Evolutionary conservation across 53 echinoderm and acorn worm genomes (phyloP), one percentile per base, ranked within the genome.

Genomic region (Mesocentrotus franciscanus): DNA sequence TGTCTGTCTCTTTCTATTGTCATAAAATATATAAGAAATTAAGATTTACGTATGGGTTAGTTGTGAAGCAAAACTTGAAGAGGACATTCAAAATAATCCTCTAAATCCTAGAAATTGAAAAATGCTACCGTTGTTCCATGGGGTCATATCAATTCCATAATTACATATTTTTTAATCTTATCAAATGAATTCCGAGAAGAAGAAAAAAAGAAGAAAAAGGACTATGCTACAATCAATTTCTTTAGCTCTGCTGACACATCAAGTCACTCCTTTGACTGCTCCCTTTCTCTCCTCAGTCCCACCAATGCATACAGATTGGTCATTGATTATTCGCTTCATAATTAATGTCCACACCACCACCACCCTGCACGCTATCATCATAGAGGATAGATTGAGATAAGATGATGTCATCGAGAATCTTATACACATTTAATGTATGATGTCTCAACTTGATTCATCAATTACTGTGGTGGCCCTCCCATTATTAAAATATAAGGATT

Each of bases 281-380:
- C 36, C 18, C 18, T 42, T 42, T 5, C 81, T 27, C n/a, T 20
- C 81, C 81, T 81, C 81, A 81, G 81, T 42, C 81, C 81, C 81
- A 42, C 42, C 81, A 81, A 81, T 81, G 81, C 42, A 81, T 81
- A 81, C 42, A 81, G 42, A 81, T 81, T 81, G 81, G 36, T 81
- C 81, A 81, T 81, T 81, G 81, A 81, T 81, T 81, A 81, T 81
- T 81, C 81, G 36, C 12, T 42, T 81, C 81, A 81, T 81, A 81
- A 81, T 81, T 81, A 81, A 81, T 39, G 81, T 81, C 81, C 81
- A 81, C 81, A 79, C 39, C 35, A 81, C 30, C 18, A 14, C 30
- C 18, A 14, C 26, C 17, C 42, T 20, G 81, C 81, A 81, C 81
- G 81, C 81, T 81, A 81, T 81, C 81, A 17, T 36, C 8, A 17